phyloP scores from a whole-genome alignment of 1,140 invertebrate genomes.

The Archivesica marissinica region DNA sequence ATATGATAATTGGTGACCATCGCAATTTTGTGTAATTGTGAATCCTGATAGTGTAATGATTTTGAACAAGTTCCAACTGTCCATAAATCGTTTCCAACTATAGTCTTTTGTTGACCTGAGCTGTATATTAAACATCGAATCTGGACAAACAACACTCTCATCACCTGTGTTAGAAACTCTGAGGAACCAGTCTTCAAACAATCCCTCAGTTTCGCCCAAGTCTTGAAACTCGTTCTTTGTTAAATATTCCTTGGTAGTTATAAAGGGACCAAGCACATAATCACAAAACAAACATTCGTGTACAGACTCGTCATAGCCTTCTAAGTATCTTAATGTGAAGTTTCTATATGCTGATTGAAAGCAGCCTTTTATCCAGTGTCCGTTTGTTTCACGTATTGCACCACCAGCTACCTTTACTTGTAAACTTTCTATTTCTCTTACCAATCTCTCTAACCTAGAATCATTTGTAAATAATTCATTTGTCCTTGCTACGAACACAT shows the following conservation, averaged over 20 bases:
- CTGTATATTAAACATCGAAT: slow-evolving; percentile 74
- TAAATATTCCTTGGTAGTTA: slow-evolving; percentile 65
- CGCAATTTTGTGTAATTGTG: neutral
- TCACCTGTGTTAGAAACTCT: slow-evolving; percentile 56
- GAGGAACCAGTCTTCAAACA: slow-evolving; percentile 79
- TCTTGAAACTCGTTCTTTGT: slow-evolving; percentile 49
- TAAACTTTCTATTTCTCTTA: slow-evolving; percentile 70
- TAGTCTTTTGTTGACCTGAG: neutral
- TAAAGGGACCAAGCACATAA: slow-evolving; percentile 77
- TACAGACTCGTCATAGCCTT: slow-evolving; percentile 77
- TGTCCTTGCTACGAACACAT: slow-evolving; percentile 74
- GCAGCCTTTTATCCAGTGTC: slow-evolving; percentile 79
- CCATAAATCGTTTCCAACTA: neutral
- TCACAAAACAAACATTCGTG: slow-evolving; percentile 81
- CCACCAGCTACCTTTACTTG: slow-evolving; percentile 71
- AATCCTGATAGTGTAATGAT: neutral
- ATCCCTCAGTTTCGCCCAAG: slow-evolving; percentile 51
- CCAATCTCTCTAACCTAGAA: slow-evolving; percentile 73
- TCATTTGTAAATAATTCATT: slow-evolving; percentile 70
- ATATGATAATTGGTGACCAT: neutral
- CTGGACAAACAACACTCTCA: slow-evolving; percentile 73
- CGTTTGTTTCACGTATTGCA: slow-evolving; percentile 70
- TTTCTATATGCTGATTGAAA: slow-evolving; percentile 74
- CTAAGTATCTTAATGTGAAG: slow-evolving; percentile 70
- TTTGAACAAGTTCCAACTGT: slow-evolving; percentile 17